These are phyloP conservation scores for Drosophila nr. fundita DNA, from an alignment of 2,888 invertebrate genomes.

Conservation along the genomic window DNA sequence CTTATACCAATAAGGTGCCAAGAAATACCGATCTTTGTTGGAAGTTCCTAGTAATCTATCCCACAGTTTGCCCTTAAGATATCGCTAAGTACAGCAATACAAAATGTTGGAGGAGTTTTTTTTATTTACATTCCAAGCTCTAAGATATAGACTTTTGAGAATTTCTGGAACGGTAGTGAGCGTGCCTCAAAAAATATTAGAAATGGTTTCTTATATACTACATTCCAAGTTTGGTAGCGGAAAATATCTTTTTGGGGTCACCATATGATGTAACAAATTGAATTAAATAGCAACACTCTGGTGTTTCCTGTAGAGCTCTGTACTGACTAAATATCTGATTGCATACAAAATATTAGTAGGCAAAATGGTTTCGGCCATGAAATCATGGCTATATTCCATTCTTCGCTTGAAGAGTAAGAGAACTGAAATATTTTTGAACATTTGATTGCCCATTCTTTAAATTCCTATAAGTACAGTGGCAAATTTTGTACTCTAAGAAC, in stretches of 20 bases:
- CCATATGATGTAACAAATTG: too few relatives aligned
- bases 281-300: background rate
- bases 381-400: background rate
- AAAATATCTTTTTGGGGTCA: too few relatives aligned
- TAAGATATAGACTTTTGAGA: too few relatives aligned
- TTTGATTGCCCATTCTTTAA: too few relatives aligned
- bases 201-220: too few relatives aligned
- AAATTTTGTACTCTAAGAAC: too few relatives aligned
- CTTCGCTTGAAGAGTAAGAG: background rate
- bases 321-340: background rate
- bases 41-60: background rate
- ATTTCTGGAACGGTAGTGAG: too few relatives aligned
- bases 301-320: background rate
- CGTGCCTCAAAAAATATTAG: too few relatives aligned
- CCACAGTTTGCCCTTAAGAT: background rate
- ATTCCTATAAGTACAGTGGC: too few relatives aligned
- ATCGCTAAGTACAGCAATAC: background rate
- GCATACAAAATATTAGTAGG: background rate
- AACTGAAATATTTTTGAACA: too few relatives aligned
- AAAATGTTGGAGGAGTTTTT: background rate
- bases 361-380: background rate
- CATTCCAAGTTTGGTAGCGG: too few relatives aligned
- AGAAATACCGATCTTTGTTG: too few relatives aligned
- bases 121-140: background rate
- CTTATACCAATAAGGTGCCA: background rate